A percentile compares a stretch with the other conserved stretches of the same genome.
Evolutionary conservation across 2,888 invertebrate genomes (phyloP).

Genomic region (Ommatoiulus sabulosus): DNA sequence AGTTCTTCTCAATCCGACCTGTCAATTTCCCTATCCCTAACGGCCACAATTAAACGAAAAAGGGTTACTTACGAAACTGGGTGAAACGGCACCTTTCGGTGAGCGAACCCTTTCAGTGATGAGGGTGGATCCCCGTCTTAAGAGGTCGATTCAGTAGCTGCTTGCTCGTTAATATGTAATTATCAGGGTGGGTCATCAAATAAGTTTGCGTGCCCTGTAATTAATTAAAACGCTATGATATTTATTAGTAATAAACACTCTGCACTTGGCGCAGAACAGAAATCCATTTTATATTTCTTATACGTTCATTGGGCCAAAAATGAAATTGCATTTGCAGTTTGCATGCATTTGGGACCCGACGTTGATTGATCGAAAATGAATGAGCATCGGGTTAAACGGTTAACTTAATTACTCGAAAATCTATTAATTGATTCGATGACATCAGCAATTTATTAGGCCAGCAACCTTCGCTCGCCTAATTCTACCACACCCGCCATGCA

Average conservation of each 20-base stretch:
- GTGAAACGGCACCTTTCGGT: not conserved
- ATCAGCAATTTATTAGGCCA: not conserved
- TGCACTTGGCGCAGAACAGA: not conserved
- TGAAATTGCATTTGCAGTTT: not conserved
- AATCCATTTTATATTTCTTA: not conserved
- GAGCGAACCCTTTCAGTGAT: constrained; percentile 17
- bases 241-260: not conserved
- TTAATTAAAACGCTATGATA: not conserved
- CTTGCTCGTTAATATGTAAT: not conserved
- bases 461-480: not conserved
- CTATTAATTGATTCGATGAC: constrained; percentile 36
- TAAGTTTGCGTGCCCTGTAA: not conserved
- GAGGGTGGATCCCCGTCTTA: constrained; percentile 10
- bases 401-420: not conserved
- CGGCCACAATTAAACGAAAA: not conserved
- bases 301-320: not conserved
- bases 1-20: not conserved
- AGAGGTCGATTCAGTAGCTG: constrained; percentile 1
- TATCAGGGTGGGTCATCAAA: constrained; percentile 39
- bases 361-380: constrained; percentile 24
- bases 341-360: not conserved
- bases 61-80: not conserved
- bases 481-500: not conserved
- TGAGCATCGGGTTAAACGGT: constrained; percentile 31
- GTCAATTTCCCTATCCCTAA: not conserved